Evolutionary conservation across 1,140 invertebrate genomes (phyloP), one percentile per base, ranked within the genome.

Genomic region (Euwallacea similis): DNA sequence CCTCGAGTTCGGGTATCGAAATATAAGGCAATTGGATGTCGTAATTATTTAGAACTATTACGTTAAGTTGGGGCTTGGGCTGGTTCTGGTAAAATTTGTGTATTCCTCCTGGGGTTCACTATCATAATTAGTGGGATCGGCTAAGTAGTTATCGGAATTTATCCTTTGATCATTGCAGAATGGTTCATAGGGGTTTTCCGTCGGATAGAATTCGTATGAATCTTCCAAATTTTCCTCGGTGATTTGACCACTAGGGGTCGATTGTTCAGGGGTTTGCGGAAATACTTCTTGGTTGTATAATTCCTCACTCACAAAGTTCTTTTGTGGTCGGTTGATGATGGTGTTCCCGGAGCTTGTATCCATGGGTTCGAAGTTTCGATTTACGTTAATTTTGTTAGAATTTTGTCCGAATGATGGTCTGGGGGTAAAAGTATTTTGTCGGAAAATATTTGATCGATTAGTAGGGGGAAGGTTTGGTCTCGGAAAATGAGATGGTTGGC

Each of bases 1-100:
- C 21, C 42, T 74, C 62, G 43, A 74, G 7, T 53, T 66, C 56
- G 10, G 50, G 65, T n/a, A 66, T 10, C 42, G 10, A 50, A 53
- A 65, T 56, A 9, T 10, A 41, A 9, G 59, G 59, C 3, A 43
- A 6, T 41, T 61, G 7, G 15, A 11, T 6, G 15, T 61, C 21
- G 41, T 42, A 61, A 15, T 43, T 61, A 6, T 43, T 61, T 16
- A 56, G 10, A 7, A n/a, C 16, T n/a, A 56, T 16, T 56, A 56
- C 55, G 33, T 73, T 50, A 50, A 3, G 13, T 50, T 50, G 46
- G 46, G 46, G 46, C 2, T 11, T 50, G 9, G 46, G 9, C 13
- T 10, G 46, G 13, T 11, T 50, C 60, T 16, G n/a, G 46, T 11
- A 13, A 50, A 50, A 50, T 50, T 13, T 50, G 46, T 3, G 13